Percentiles rank a stretch among this genome's conserved stretches.
phyloP scores from a whole-genome alignment of 2,888 invertebrate species.

The Lymantria monacha region DNA sequence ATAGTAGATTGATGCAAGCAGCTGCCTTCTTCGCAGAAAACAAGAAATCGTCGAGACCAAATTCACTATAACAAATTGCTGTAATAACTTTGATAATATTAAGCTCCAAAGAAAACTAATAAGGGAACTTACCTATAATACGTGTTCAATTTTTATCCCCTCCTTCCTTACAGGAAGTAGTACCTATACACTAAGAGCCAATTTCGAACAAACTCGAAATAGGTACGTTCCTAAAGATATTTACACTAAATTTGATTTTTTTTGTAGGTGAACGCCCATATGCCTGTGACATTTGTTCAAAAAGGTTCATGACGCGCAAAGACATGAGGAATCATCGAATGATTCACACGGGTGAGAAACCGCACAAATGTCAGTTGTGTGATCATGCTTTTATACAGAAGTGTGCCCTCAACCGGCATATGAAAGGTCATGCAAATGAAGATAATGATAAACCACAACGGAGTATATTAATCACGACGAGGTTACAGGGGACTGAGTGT shows the following conservation, averaged over 20 bases:
- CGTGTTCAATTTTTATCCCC: too few relatives aligned
- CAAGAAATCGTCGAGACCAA: too few relatives aligned
- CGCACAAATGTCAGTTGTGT: constrained; percentile 94
- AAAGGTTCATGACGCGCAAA: constrained; percentile 95
- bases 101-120: too few relatives aligned
- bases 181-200: too few relatives aligned
- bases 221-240: too few relatives aligned
- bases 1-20: too few relatives aligned
- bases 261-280: constrained; percentile 89
- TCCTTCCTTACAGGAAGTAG: too few relatives aligned
- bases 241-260: constrained; percentile 22
- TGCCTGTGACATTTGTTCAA: constrained; percentile 93
- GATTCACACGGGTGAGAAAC: constrained; percentile 95
- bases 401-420: constrained; percentile 95
- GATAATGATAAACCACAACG: constrained; percentile 25
- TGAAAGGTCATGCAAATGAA: constrained; percentile 83
- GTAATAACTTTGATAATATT: too few relatives aligned
- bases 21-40: too few relatives aligned
- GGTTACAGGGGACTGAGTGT: constrained; percentile 22
- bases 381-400: constrained; percentile 95
- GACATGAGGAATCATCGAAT: constrained; percentile 95
- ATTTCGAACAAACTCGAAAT: too few relatives aligned
- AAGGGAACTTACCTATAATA: too few relatives aligned
- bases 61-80: too few relatives aligned
- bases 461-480: constrained; percentile 22